Evolutionary conservation across 2,888 invertebrate genomes (phyloP), one percentile per base, ranked within the genome.

Genomic region (Polyommatus iphigenia): DNA sequence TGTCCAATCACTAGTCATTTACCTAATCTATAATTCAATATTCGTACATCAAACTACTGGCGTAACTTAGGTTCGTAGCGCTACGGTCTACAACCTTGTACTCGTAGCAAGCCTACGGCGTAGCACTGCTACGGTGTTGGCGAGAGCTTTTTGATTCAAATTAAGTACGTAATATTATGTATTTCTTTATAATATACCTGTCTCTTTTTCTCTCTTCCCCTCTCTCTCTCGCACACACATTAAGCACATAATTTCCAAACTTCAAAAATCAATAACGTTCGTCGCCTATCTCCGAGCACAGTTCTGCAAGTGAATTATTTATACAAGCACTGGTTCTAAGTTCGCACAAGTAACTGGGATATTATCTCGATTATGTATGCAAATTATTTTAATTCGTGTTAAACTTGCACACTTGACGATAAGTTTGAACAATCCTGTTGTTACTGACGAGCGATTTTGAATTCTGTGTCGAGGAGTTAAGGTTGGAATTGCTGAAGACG

Each of bases 301-400:
- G 50, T 20, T 41, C 59, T n/a, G 46, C 24, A 20, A 20, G 73
- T 20, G 1, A 73, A 46, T 72, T 72, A 72, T 46, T 73, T 46
- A 73, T 73, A 73, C 46, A 73, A 41, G 10, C 73, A 13, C 24
- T n/a, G 72, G 13, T 29, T 29, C 50, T 32, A 32, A 77, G 71
- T 77, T 77, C 32, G 46, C 18, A 71, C 77, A 77, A 67, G 77
- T 54, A 77, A 71, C 77, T 32, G 18, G 50, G 62, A 29, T 50
- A 77, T 71, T 71, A 54, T 71, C 32, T 77, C 29, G 36, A 54
- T 71, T 77, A 71, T 50, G 71, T 71, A 77, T 77, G 77, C 77
- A 77, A 77, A 77, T 77, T 77, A 77, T 32, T 71, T 77, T 71
- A 50, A 71, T 77, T 77, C 71, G 13, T 71, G 50, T 77, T 32